Base-by-base conservation (phyloP, 2,797 vertebrate genomes). In the Acipenser oxyrinchus region DNA sequence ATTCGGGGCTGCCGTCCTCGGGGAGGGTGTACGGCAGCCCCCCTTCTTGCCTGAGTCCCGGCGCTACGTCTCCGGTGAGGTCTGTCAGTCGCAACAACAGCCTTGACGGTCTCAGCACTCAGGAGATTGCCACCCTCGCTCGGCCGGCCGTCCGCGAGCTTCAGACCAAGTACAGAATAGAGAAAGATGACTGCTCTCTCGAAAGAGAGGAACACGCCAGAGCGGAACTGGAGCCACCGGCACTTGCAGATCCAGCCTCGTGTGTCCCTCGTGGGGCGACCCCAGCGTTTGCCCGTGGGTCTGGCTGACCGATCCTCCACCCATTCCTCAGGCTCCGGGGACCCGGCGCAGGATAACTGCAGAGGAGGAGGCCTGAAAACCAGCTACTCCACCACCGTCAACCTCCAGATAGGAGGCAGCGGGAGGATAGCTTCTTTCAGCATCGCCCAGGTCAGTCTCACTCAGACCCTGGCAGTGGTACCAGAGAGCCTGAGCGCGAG, bases 351-450 rank as follows among this genome's bases (percentile, higher is more conserved):
- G 49, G 10, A 66, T 60, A 68, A 73, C 7, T 70, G 71, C 58
- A 61, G 4, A 37, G 23, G 23, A 3, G 64, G 57, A 72, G 76
- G n/a, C 77, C 81, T 79, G 70, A 87, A 74, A 71, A 78, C 91
- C 68, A 95, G 93, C 70, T 95, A 96, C 3, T 93, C 94, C 69
- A 96, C 94, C 72, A 94, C 93, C 0, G 92, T 96, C 12, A 96
- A 92, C 76, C 89, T 96, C 58, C 93, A 94, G 52, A 93, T 96
- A 0, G 92, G 91, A 0, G 92, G 93, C 0, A 92, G 92, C 6
- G 92, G 93, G 0, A 79, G 90, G 48, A 90, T 92, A 49, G 86
- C 93, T 0, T 89, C 89, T 1, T 92, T 93, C 48, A 93, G 92
- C 74, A 93, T 91, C 0, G 91, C 93, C 53, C 93, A 94, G 68